Conservation (phyloP, 1,140 invertebrate species). For the Rhopalosiphum padi region DNA sequence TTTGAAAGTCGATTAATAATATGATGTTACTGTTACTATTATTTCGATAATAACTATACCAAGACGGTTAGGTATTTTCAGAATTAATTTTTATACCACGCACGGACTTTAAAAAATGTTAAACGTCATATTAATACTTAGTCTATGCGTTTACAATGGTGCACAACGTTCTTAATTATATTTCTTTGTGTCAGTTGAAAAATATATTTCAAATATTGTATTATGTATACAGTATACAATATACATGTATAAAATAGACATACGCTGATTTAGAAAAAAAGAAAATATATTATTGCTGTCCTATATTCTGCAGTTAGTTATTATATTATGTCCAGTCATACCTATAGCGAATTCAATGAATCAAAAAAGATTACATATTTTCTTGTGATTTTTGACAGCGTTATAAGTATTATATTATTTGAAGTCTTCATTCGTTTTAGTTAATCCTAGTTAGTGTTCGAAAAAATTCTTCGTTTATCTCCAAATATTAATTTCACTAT, state of each 20-base stretch:
- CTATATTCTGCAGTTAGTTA: background rate
- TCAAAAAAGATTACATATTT: constrained; percentile 8
- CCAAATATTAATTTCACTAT: constrained; percentile 23
- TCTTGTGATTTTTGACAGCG: constrained; percentile 19
- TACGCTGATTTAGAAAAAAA: background rate
- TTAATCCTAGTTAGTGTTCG: background rate
- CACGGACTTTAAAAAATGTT: background rate
- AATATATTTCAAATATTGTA: constrained; percentile 2
- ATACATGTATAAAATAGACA: background rate
- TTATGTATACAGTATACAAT: background rate
- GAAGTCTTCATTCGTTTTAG: constrained; percentile 15
- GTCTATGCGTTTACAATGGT: background rate
- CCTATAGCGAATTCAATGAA: background rate
- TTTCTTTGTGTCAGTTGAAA: background rate
- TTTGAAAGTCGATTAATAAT: background rate
- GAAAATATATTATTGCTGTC: background rate
- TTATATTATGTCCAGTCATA: constrained; percentile 20
- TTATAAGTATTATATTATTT: background rate
- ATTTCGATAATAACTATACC: background rate
- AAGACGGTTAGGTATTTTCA: background rate
- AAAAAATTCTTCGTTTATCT: background rate
- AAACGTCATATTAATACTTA: background rate
- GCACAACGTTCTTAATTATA: background rate
- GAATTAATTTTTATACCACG: background rate
- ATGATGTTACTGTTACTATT: background rate